These are phyloP conservation scores for Cavia porcellus DNA, from an alignment of 2,113 vertebrate species.

Conservation along the genomic window DNA sequence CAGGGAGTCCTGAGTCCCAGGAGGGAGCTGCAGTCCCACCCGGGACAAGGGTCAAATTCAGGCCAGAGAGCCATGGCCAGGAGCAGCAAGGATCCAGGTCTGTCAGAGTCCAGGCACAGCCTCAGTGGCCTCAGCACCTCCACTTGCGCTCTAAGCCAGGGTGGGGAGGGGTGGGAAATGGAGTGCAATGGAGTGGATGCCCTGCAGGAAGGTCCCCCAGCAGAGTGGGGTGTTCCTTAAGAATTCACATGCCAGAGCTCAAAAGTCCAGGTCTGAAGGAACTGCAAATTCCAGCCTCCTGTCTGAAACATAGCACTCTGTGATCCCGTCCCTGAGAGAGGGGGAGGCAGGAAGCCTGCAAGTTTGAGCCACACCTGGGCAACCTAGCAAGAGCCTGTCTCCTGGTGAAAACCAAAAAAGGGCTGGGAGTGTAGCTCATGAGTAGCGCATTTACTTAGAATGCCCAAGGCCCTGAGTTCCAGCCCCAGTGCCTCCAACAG, in stretches of 20 bases:
- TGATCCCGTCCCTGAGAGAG: neutral
- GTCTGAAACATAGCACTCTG: neutral
- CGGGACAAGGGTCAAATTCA: neutral
- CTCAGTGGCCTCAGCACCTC: accelerated
- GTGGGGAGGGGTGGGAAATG: neutral
- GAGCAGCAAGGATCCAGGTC: accelerated
- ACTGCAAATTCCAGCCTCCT: neutral
- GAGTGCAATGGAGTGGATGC: accelerated
- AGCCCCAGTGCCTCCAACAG: neutral
- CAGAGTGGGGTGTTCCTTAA: accelerated
- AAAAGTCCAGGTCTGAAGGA: neutral
- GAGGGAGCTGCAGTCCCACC: neutral
- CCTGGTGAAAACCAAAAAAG: too few species aligned
- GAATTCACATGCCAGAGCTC: neutral
- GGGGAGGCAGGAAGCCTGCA: neutral
- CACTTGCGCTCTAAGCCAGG: accelerated
- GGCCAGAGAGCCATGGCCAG: accelerated
- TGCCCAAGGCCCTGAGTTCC: neutral
- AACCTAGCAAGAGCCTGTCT: too few species aligned
- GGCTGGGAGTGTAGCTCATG: too few species aligned
- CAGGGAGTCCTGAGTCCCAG: neutral
- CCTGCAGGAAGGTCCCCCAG: accelerated
- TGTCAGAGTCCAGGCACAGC: neutral
- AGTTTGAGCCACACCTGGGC: neutral
- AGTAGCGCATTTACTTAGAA: neutral